Conservation (phyloP, 2,797 vertebrate genomes). For the Phrynocephalus guinanensis region DNA sequence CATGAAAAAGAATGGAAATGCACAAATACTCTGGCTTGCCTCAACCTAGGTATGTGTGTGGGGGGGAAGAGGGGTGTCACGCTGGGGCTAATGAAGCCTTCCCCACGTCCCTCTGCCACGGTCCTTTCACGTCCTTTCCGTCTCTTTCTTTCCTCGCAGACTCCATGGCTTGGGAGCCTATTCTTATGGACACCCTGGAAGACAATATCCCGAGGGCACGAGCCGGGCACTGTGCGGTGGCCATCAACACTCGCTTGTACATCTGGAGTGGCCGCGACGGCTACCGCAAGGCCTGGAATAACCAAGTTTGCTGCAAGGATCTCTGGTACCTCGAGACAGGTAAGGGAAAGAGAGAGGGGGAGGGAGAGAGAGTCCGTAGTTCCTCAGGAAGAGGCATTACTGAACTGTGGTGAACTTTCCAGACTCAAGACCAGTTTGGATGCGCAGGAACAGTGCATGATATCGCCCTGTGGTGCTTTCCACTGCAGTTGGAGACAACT, state of each 20-base stretch:
- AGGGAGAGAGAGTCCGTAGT: too few relatives aligned
- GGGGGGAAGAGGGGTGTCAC: not conserved
- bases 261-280: slow-evolving; percentile 96
- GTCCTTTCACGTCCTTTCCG: too few relatives aligned
- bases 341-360: slow-evolving; percentile 60
- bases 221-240: slow-evolving; percentile 93
- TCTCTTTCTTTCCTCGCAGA: slow-evolving; percentile 73
- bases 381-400: not conserved
- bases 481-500: not conserved
- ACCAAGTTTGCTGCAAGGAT: slow-evolving; percentile 94
- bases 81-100: too few relatives aligned
- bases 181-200: slow-evolving; percentile 93
- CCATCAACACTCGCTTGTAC: slow-evolving; percentile 92
- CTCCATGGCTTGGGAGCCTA: slow-evolving; percentile 92
- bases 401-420: not conserved
- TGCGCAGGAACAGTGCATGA: not conserved
- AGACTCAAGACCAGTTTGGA: not conserved
- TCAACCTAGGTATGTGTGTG: slow-evolving; percentile 90
- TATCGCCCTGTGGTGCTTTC: not conserved
- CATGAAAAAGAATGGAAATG: slow-evolving; percentile 99
- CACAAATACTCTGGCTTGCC: slow-evolving; percentile 94
- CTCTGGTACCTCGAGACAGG: slow-evolving; percentile 96
- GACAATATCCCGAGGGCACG: slow-evolving; percentile 94
- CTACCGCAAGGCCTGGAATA: slow-evolving; percentile 97
- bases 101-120: too few relatives aligned